Conservation (phyloP, 2,888 invertebrate species). For the Polydrusus tereticollis region DNA sequence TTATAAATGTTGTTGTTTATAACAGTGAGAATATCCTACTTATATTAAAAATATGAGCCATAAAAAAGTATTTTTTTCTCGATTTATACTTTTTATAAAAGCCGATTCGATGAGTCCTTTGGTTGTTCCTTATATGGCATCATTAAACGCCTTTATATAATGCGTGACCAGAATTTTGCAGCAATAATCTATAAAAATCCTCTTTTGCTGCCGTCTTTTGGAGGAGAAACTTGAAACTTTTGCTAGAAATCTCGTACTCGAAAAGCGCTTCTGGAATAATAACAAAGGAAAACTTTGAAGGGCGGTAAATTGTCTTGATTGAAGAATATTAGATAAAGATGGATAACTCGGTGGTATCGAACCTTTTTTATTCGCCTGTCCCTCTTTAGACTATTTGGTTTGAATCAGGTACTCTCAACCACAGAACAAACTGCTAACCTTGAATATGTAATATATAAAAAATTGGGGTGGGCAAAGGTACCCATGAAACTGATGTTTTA, state of each 20-base stretch:
- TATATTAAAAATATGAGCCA: no score
- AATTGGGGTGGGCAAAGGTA: no score
- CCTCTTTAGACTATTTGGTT: no score
- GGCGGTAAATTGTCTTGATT: not conserved
- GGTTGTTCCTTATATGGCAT: slow-evolving; percentile 38
- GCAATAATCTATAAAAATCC: slow-evolving; percentile 41
- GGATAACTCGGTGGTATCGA: no score
- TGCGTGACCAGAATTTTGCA: slow-evolving; percentile 42
- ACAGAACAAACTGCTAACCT: no score
- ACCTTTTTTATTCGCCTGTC: no score
- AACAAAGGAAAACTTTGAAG: slow-evolving; percentile 10
- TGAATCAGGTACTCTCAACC: no score
- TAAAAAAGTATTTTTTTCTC: not conserved
- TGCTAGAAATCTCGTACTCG: slow-evolving; percentile 32
- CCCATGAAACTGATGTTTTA: no score
- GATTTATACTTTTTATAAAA: slow-evolving; percentile 7
- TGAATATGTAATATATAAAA: no score
- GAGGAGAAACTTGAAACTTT: slow-evolving; percentile 34
- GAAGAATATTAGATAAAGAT: not conserved
- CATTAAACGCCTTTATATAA: slow-evolving; percentile 40
- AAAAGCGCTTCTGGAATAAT: slow-evolving; percentile 18
- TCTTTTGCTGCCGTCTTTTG: slow-evolving; percentile 11
- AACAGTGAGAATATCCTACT: no score
- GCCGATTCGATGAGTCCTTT: slow-evolving; percentile 20
- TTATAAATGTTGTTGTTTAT: no score